phyloP scores from a whole-genome alignment of 2,888 invertebrate genomes.

The Helicoverpa assulta region DNA sequence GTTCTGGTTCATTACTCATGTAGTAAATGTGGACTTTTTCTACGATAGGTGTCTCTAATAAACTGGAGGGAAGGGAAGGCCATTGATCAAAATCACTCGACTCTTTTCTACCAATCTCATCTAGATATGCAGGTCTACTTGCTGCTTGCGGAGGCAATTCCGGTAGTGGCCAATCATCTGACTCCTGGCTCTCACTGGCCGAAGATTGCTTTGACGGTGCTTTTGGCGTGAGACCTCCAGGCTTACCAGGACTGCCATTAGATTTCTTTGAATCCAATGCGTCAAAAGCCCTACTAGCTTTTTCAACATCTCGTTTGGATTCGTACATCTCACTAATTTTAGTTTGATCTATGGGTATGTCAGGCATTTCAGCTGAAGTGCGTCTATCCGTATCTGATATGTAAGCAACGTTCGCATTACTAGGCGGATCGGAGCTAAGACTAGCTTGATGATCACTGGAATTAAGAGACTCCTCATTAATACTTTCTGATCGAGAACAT shows the following conservation, averaged over 20 bases:
- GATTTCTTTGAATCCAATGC: slow-evolving; percentile 72
- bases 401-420: slow-evolving; percentile 93
- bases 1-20: slow-evolving; percentile 94
- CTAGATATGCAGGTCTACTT: slow-evolving; percentile 69
- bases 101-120: slow-evolving; percentile 76
- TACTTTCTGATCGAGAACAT: slow-evolving; percentile 95
- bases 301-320: slow-evolving; percentile 87
- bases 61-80: slow-evolving; percentile 94
- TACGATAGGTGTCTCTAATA: slow-evolving; percentile 93
- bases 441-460: slow-evolving; percentile 96
- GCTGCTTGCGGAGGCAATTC: slow-evolving; percentile 92
- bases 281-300: slow-evolving; percentile 71
- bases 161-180: slow-evolving; percentile 94
- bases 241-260: slow-evolving; percentile 74
- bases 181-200: slow-evolving; percentile 92
- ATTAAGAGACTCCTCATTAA: slow-evolving; percentile 95
- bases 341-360: slow-evolving; percentile 94
- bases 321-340: slow-evolving; percentile 91
- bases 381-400: slow-evolving; percentile 95
- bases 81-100: slow-evolving; percentile 94
- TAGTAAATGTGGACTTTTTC: slow-evolving; percentile 95
- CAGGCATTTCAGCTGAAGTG: slow-evolving; percentile 96
- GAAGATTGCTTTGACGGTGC: slow-evolving; percentile 84
- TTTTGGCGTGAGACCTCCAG: slow-evolving; percentile 78
- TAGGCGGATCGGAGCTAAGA: slow-evolving; percentile 95